These are phyloP conservation scores for Tachuris rubrigastra DNA, from an alignment of 2,113 vertebrate species.

Conservation along the genomic window DNA sequence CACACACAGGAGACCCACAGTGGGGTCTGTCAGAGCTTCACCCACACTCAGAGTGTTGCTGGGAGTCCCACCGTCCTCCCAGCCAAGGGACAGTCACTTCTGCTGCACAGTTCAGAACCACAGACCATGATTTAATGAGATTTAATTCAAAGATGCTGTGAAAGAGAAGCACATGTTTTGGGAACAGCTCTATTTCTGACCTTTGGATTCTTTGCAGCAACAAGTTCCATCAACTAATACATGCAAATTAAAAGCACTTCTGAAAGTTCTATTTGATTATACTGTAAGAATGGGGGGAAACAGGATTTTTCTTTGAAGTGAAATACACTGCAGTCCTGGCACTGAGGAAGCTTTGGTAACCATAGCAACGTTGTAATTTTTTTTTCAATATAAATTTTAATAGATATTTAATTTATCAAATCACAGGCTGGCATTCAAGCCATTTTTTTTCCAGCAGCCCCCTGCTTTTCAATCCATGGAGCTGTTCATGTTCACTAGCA, in stretches of 20 bases:
- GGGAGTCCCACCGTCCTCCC: neutral
- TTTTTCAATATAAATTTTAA: slow-evolving; percentile 1
- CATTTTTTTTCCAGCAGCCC: neutral
- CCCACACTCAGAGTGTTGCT: fast-evolving
- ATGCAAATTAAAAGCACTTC: neutral
- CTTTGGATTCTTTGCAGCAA: neutral
- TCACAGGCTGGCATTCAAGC: neutral
- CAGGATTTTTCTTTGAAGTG: neutral
- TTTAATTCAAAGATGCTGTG: neutral
- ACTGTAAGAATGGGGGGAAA: neutral
- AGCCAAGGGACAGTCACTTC: neutral
- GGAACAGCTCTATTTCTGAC: neutral
- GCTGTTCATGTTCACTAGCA: neutral
- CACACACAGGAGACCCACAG: too few species aligned
- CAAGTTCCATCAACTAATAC: neutral
- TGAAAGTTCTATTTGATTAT: neutral
- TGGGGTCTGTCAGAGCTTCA: neutral
- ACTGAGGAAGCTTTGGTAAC: neutral
- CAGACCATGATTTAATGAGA: neutral
- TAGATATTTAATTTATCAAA: slow-evolving; percentile 6
- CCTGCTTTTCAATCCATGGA: neutral
- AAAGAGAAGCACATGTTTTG: neutral
- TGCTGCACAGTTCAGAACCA: neutral
- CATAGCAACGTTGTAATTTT: neutral
- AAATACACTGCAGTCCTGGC: neutral